Evolutionary conservation across 1,140 invertebrate genomes (phyloP).

Genomic region (Solen grandis): DNA sequence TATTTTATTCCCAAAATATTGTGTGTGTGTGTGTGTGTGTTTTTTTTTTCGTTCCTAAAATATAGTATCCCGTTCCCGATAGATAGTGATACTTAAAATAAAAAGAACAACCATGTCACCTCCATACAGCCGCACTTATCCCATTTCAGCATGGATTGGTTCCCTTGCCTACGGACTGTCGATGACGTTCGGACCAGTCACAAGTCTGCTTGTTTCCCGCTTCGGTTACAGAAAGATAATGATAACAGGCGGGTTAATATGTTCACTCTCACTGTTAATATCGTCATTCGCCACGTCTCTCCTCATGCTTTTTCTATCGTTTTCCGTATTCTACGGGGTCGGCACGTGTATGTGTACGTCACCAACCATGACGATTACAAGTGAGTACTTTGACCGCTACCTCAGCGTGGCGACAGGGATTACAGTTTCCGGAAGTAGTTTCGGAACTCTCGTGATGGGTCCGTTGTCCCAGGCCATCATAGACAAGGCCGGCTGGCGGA

Average conservation of each 20-base stretch:
- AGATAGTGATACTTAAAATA: too few relatives aligned
- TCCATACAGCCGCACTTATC: too few relatives aligned
- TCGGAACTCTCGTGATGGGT: constrained; percentile 71
- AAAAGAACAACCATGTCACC: too few relatives aligned
- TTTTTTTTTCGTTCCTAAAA: too few relatives aligned
- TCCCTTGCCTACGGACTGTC: constrained; percentile 71
- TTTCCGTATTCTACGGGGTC: constrained; percentile 70
- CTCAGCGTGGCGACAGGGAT: constrained; percentile 68
- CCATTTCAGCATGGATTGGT: constrained; percentile 73
- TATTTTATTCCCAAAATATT: too few relatives aligned
- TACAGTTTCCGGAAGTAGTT: constrained; percentile 71
- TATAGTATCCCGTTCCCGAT: too few relatives aligned
- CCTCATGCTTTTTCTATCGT: constrained; percentile 63
- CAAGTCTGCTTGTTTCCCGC: constrained; percentile 61
- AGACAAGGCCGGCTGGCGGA: constrained; percentile 68
- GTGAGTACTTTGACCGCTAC: constrained; percentile 73
- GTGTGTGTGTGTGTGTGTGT: too few relatives aligned
- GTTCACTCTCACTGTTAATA: constrained; percentile 59
- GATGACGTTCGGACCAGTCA: constrained; percentile 70
- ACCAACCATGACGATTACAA: constrained; percentile 69
- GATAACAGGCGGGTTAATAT: constrained; percentile 66
- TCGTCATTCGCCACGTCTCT: constrained; percentile 69
- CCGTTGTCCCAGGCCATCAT: constrained; percentile 69
- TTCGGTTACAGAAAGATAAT: constrained; percentile 66
- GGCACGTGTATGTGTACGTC: constrained; percentile 68